Base-by-base conservation (phyloP, 2,888 invertebrate genomes). In the Pyrrhia umbra region DNA sequence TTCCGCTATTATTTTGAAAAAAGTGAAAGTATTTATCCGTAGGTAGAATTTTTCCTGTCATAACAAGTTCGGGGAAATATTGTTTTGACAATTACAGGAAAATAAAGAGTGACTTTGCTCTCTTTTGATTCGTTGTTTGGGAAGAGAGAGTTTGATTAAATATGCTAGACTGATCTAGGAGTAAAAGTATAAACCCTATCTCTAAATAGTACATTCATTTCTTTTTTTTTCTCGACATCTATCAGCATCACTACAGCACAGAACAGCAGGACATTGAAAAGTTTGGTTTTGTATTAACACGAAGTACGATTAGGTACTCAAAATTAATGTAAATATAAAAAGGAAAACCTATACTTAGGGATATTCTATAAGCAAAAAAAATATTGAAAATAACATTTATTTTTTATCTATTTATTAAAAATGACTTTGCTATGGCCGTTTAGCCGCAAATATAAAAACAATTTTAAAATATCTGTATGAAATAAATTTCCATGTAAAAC, bases 401-500 rank as follows among this genome's bases (percentile, higher is more conserved):
- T 23, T 23, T 6, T 6, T 23, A 23, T n/a, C 13, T n/a, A 5
- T 5, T 34, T n/a, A n/a, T 34, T 34, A n/a, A n/a, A 34, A 34
- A 34, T 23, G 15, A n/a, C 27, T 61, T 49, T 39, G 15, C 37
- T 34, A 43, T 0, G 16, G 6, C 8, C n/a, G 23, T 18, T 40
- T 34, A 20, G 6, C 42, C 21, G 6, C 42, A 70, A 49, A 70
- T 2, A 37, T 45, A 42, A 6, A 27, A 52, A 25, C 18, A 27
- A 20, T 0, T 49, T 46, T 58, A n/a, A 40, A 68, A 68, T 13
- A 42, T 20, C 6, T 0, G 2, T 18, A 20, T 27, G 37, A 58
- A 73, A 52, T 58, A 55, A 62, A 56, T 43, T 10, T 20, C 25
- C 10, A n/a, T 27, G n/a, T 16, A 20, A 40, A 42, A 46, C 18